These are phyloP conservation scores for Deroplatys truncata DNA, from an alignment of 2,888 invertebrate species.

Conservation along the genomic window DNA sequence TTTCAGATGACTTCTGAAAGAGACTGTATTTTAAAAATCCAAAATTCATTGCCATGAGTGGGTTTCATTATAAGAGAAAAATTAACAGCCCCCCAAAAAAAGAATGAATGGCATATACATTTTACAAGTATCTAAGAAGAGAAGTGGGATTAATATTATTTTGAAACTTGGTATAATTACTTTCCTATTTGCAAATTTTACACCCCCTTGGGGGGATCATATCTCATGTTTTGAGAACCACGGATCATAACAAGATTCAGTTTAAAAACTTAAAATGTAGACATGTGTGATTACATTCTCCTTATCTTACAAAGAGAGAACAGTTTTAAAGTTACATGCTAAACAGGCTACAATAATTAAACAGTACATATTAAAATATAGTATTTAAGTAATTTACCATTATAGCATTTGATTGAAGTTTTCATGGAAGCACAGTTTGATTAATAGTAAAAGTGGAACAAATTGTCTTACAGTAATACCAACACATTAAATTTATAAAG, in stretches of 20 bases:
- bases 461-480: neutral
- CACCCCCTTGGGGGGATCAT: too few species aligned
- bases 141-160: too few species aligned
- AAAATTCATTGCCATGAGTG: too few species aligned
- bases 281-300: neutral
- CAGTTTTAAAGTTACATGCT: too few species aligned
- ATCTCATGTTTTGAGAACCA: neutral
- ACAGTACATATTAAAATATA: neutral
- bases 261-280: neutral
- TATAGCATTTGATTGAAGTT: neutral
- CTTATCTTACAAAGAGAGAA: neutral
- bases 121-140: too few species aligned
- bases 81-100: too few species aligned
- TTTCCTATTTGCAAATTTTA: too few species aligned
- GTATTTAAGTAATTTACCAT: neutral
- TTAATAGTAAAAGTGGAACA: neutral
- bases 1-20: too few species aligned
- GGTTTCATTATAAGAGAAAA: too few species aligned
- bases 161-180: too few species aligned
- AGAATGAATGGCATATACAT: too few species aligned
- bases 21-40: too few species aligned
- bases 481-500: neutral
- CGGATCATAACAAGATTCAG: neutral
- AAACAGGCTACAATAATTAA: neutral
- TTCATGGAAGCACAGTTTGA: neutral